Evolutionary conservation across 2,113 vertebrate genomes (phyloP).

Genomic region (Paralichthys olivaceus): DNA sequence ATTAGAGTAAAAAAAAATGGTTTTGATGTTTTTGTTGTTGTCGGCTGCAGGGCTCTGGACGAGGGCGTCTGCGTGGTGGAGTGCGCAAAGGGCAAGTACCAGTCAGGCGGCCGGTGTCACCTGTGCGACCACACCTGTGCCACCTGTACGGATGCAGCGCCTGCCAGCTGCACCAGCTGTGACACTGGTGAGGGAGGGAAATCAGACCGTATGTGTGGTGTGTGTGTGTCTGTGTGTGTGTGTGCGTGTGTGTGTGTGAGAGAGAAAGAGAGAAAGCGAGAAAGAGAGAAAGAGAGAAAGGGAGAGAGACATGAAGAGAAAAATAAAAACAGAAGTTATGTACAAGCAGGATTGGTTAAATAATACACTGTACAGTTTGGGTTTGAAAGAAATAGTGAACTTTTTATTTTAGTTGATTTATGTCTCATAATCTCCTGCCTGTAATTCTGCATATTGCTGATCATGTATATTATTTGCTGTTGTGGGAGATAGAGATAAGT

Average conservation of each 20-base stretch:
- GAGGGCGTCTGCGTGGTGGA: slow-evolving; percentile 82
- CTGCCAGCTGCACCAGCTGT: slow-evolving; percentile 88
- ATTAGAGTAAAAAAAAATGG: neutral
- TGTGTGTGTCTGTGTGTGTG: too few relatives aligned
- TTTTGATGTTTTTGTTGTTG: slow-evolving; percentile 1
- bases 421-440: neutral
- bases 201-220: too few relatives aligned
- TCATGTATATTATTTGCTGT: neutral
- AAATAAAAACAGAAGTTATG: neutral
- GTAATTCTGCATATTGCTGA: neutral
- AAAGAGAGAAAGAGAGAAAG: too few relatives aligned
- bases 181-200: slow-evolving; percentile 83
- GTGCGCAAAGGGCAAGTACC: slow-evolving; percentile 87
- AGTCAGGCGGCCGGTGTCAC: slow-evolving; percentile 84
- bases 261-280: neutral
- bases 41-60: slow-evolving; percentile 84
- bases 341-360: too few relatives aligned
- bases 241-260: neutral
- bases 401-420: too few relatives aligned
- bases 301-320: too few relatives aligned
- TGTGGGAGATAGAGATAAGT: too few relatives aligned
- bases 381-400: too few relatives aligned
- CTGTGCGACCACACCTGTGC: slow-evolving; percentile 91
- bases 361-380: too few relatives aligned
- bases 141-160: slow-evolving; percentile 85